These are phyloP conservation scores for Ecliptopera silaceata DNA, from an alignment of 2,888 invertebrate genomes.

Conservation along the genomic window DNA sequence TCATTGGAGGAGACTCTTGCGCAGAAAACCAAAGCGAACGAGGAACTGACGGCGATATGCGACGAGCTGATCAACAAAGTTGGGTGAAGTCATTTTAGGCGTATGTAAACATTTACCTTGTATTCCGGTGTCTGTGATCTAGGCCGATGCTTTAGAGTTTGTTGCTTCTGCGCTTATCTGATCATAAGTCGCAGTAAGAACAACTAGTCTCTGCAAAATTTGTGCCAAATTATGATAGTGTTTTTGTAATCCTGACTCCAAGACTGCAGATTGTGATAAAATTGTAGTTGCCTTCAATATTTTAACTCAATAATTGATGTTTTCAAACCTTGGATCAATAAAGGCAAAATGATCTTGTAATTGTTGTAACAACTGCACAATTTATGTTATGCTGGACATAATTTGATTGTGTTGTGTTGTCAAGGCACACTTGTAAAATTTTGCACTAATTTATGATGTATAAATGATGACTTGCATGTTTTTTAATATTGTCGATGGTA, in stretches of 20 bases:
- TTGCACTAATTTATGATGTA: constrained; percentile 11
- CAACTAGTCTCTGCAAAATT: constrained; percentile 47
- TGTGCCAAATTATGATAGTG: constrained; percentile 66
- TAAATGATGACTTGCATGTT: constrained; percentile 6
- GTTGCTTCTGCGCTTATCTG: constrained; percentile 66
- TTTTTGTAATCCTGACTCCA: constrained; percentile 53
- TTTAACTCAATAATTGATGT: constrained; percentile 28
- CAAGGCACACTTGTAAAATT: constrained; percentile 35
- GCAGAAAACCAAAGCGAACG: constrained; percentile 95
- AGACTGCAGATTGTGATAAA: constrained; percentile 74
- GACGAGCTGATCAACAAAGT: constrained; percentile 93
- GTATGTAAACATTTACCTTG: constrained; percentile 48
- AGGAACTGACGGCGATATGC: constrained; percentile 94
- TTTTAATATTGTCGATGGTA: background rate
- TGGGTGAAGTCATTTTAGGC: constrained; percentile 58
- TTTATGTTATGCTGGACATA: constrained; percentile 70
- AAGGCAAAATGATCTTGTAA: constrained; percentile 7
- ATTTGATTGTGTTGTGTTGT: constrained; percentile 49
- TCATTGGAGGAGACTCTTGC: constrained; percentile 92
- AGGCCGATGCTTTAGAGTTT: constrained; percentile 52
- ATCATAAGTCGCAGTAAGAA: constrained; percentile 61
- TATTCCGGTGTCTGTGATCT: constrained; percentile 52
- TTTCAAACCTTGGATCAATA: constrained; percentile 6
- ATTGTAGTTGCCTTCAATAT: constrained; percentile 40
- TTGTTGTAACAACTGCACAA: constrained; percentile 42